A percentile compares a stretch with the other conserved stretches of the same genome.
Evolutionary conservation across 2,113 vertebrate genomes (phyloP).

Genomic region (Neopipo cinnamomea): DNA sequence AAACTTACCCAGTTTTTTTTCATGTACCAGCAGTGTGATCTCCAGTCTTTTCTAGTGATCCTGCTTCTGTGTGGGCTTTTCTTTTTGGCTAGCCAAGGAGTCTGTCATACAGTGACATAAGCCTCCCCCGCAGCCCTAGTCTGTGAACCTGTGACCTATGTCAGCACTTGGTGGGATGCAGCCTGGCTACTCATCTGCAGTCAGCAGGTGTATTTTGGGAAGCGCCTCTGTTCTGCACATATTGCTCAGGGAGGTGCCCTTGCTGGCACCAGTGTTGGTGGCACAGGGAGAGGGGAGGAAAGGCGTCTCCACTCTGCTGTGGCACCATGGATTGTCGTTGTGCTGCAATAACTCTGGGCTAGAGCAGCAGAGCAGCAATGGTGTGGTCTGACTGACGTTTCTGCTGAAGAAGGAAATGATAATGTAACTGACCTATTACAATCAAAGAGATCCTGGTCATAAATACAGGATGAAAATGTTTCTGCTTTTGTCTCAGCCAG

Average conservation of each 20-base stretch:
- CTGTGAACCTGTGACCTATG: fast-evolving
- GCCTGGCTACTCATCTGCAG: fast-evolving
- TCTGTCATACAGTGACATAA: fast-evolving
- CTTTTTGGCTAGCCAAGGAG: neutral
- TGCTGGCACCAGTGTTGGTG: fast-evolving
- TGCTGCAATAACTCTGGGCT: neutral
- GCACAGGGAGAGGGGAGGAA: neutral
- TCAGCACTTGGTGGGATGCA: fast-evolving
- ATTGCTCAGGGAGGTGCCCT: neutral
- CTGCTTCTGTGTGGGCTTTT: neutral
- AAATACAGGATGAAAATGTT: neutral
- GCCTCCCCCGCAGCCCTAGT: neutral
- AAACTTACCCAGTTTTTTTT: neutral
- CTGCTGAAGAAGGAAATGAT: neutral
- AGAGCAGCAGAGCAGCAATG: neutral
- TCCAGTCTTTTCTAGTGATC: neutral
- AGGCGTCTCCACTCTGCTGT: neutral
- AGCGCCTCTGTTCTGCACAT: neutral
- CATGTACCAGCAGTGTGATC: neutral
- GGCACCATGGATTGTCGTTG: neutral
- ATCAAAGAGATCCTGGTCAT: neutral
- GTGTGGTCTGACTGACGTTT: neutral
- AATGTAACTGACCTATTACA: fast-evolving
- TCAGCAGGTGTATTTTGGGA: fast-evolving
- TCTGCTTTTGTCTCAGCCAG: neutral